phyloP scores from a whole-genome alignment of 2,888 invertebrate genomes.

The Ecliptopera silaceata region DNA sequence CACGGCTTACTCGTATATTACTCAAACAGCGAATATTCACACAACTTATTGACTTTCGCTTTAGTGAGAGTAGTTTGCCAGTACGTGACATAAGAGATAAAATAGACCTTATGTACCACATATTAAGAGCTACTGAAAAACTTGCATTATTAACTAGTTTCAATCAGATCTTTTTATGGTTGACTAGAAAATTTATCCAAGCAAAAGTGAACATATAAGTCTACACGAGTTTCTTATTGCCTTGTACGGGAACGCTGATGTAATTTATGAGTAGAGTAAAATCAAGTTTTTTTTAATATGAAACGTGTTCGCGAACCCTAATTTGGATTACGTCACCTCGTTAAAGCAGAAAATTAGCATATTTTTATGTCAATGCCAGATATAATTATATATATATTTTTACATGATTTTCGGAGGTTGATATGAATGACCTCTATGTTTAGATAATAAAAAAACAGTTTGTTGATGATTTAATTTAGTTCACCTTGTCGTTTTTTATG shows the following conservation, averaged over 20 bases:
- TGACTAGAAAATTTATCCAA: conserved; percentile 25
- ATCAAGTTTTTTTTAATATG: conserved; percentile 16
- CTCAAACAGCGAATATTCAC: conserved; percentile 27
- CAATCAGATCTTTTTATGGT: conserved; percentile 20
- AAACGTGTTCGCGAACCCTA: conserved; percentile 20
- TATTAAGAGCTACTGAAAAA: conserved; percentile 14
- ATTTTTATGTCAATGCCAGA: conserved; percentile 32
- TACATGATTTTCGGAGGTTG: conserved; percentile 1
- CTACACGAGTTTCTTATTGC: conserved; percentile 37
- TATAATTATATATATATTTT: conserved; percentile 14
- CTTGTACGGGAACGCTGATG: conserved; percentile 33
- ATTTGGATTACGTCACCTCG: conserved; percentile 26
- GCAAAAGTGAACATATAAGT: conserved; percentile 34
- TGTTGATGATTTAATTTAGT: too few species aligned
- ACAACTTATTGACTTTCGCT: conserved; percentile 62
- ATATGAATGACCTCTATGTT: conserved; percentile 4
- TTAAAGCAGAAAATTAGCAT: conserved; percentile 26
- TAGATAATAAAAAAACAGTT: background rate
- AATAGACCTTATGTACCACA: conserved; percentile 49
- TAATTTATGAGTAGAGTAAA: conserved; percentile 21
- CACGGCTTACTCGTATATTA: conserved; percentile 4
- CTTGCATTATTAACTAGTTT: conserved; percentile 23
- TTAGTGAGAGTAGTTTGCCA: conserved; percentile 57
- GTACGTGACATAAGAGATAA: conserved; percentile 43
- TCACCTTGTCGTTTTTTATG: too few species aligned